phyloP scores from a whole-genome alignment of 2,797 vertebrate species.

The Chaetodon trifasciatus region DNA sequence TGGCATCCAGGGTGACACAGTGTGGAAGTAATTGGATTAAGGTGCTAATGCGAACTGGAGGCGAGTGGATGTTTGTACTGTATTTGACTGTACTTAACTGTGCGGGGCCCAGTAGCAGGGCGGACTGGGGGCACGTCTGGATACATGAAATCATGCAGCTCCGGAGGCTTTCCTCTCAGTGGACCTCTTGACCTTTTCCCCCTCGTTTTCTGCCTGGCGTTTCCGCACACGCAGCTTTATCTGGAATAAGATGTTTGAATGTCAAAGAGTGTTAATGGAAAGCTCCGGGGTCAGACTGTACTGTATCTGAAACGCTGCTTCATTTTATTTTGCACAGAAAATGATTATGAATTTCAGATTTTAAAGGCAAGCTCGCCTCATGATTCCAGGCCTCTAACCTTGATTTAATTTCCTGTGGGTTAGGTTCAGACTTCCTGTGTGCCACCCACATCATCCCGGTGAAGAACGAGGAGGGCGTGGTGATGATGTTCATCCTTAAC shows the following conservation, averaged over 20 bases:
- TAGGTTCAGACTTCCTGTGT: conserved; percentile 96
- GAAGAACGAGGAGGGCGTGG: conserved; percentile 98
- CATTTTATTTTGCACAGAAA: conserved; percentile 30
- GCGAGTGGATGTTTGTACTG: conserved; percentile 5
- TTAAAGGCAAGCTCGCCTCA: background rate
- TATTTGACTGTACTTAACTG: conserved; percentile 19
- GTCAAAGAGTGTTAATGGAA: conserved; percentile 60
- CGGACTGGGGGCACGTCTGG: conserved; percentile 1
- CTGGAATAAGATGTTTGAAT: conserved; percentile 58
- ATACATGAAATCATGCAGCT: conserved; percentile 51
- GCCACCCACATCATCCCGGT: conserved; percentile 98
- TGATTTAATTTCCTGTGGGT: conserved; percentile 37
- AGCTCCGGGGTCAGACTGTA: conserved; percentile 37
- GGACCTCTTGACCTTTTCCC: conserved; percentile 53
- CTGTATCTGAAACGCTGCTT: conserved; percentile 15
- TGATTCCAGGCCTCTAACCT: conserved; percentile 28
- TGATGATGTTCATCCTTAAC: conserved; percentile 99
- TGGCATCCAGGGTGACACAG: background rate
- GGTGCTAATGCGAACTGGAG: background rate
- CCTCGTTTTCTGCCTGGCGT: conserved; percentile 32
- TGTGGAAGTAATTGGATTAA: background rate
- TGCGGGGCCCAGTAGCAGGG: background rate
- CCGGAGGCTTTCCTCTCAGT: conserved; percentile 40
- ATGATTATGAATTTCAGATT: conserved; percentile 25
- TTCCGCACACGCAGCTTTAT: conserved; percentile 47